Conservation (phyloP, 2,888 invertebrate species). For the Diploptera punctata region DNA sequence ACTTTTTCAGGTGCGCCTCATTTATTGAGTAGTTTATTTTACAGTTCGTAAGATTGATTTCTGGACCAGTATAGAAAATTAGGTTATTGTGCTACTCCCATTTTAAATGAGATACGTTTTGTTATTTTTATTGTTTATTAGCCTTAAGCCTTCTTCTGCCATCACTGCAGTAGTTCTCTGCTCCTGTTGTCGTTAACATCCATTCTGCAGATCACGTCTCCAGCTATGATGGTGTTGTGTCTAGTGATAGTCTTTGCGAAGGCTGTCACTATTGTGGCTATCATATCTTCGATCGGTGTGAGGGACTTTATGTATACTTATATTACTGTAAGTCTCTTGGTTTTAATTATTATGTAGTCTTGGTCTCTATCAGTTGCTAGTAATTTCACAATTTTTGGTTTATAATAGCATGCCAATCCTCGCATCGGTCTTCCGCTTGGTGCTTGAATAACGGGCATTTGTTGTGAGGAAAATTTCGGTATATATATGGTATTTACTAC, state of each 20-base stretch:
- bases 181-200: neutral
- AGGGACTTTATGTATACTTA: too few relatives aligned
- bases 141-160: slow-evolving; percentile 6
- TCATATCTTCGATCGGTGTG: neutral
- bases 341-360: neutral
- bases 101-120: neutral
- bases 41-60: neutral
- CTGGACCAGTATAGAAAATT: slow-evolving; percentile 3
- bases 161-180: neutral
- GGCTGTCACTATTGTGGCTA: neutral
- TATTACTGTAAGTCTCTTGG: neutral
- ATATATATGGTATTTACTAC: too few relatives aligned
- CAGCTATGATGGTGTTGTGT: neutral
- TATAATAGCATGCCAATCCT: neutral
- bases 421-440: neutral
- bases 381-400: neutral
- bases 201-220: neutral
- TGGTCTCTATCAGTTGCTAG: neutral
- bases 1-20: neutral
- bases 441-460: neutral
- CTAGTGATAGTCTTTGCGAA: neutral
- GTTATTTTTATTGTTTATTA: neutral
- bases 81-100: neutral
- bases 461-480: too few relatives aligned
- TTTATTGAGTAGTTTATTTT: neutral